These are phyloP conservation scores for Fulmarus glacialis DNA, from an alignment of 2,113 vertebrate species.

Conservation along the genomic window DNA sequence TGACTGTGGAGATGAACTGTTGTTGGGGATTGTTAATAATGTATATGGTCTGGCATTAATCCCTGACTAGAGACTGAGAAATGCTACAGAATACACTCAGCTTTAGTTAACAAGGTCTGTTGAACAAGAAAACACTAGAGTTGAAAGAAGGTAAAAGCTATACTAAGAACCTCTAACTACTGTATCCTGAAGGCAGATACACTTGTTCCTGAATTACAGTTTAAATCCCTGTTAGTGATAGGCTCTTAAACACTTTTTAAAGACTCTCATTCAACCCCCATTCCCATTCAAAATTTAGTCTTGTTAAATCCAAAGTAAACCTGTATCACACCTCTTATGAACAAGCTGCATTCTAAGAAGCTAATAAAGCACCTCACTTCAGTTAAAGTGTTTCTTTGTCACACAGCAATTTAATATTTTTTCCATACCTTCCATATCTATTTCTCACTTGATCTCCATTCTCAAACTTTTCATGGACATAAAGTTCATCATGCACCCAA, in stretches of 20 bases:
- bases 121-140: not conserved
- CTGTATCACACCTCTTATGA: rapidly evolving
- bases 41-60: not conserved
- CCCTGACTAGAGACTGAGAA: not conserved
- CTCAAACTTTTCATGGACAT: not conserved
- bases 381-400: not conserved
- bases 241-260: not conserved
- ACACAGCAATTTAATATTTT: not conserved
- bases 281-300: not conserved
- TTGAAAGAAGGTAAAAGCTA: not conserved
- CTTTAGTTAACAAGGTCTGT: not conserved
- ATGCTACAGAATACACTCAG: not conserved
- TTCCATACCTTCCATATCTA: not conserved
- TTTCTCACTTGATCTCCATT: not conserved
- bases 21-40: not conserved
- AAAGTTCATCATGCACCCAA: not conserved
- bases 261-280: no score
- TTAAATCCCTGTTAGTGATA: not conserved
- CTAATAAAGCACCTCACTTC: not conserved
- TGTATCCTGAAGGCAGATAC: not conserved
- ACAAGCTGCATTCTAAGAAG: not conserved
- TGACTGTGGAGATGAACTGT: not conserved
- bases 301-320: not conserved
- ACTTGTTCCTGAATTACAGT: not conserved
- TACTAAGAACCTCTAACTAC: not conserved